Evolutionary conservation across 1,140 invertebrate genomes (phyloP), one percentile per base, ranked within the genome.

Genomic region (Laodelphax striatellus): DNA sequence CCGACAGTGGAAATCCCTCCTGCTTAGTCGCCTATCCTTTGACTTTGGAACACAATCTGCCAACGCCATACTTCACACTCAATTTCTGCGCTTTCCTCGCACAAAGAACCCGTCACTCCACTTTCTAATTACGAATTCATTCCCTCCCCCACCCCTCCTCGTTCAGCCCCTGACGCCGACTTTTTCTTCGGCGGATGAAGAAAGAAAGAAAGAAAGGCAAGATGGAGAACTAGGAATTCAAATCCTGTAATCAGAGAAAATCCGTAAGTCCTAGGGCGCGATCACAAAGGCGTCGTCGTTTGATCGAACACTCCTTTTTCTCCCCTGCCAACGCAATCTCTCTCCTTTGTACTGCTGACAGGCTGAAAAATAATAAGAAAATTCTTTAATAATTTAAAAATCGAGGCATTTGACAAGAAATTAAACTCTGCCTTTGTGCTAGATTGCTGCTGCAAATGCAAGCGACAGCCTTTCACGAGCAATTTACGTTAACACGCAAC

Each of bases 71-170:
- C 58, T 60, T 60, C 58, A 60, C 58, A 60, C 58, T 50, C 58
- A 60, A 60, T 60, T 60, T 60, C 58, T 50, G 50, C 34, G 34
- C 58, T 60, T 55, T 21, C 50, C 58, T 55, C 31, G 53, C 42
- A 52, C 52, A 19, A 46, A 34, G 21, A 17, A 46, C 13, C 17
- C 38, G 28, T 31, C 53, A 46, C 59, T 31, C 59, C 59, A 19
- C 46, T 38, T 50, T 60, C 52, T 46, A 56, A 61, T 61, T 61
- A 61, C 52, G 60, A 61, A 55, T 61, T 61, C 52, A 60, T 60
- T 60, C 53, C 58, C 53, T 31, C 46, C 46, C 22, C 57, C 8
- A 17, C 6, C 46, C 6, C 46, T 5, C 31, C 42, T 31, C 46
- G 8, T 11, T 4, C 14, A 43, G 6, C 16, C 14, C 38, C 55